Percentiles rank a stretch among this genome's conserved stretches.
phyloP scores from a whole-genome alignment of 2,888 invertebrate species.

The Hirudinaria manillensis region DNA sequence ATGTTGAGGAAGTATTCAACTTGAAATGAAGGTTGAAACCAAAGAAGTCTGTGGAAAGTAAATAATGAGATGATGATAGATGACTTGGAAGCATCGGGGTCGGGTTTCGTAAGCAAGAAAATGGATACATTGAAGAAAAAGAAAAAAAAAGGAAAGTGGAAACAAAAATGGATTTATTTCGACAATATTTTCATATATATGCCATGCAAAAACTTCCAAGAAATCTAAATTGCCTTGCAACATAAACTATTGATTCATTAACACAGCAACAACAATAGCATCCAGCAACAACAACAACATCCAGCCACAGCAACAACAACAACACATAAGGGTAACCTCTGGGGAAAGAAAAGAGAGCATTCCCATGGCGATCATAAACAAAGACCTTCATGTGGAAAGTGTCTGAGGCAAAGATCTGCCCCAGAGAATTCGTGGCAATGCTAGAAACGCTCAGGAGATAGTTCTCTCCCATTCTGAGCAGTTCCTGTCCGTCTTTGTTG shows the following conservation, averaged over 20 bases:
- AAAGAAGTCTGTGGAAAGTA: background rate
- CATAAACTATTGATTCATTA: too few species aligned
- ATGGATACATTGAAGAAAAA: background rate
- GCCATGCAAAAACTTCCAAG: too few species aligned
- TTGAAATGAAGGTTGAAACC: too few species aligned
- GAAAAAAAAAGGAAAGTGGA: background rate
- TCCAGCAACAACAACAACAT: too few species aligned
- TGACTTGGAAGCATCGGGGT: background rate
- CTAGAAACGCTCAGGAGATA: background rate
- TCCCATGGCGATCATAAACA: background rate
- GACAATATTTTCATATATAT: too few species aligned
- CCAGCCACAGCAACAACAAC: too few species aligned
- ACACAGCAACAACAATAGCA: too few species aligned
- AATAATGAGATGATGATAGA: background rate
- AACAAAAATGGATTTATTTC: too few species aligned
- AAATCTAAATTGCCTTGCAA: too few species aligned
- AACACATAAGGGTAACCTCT: background rate
- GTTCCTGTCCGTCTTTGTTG: background rate
- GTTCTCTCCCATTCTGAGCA: background rate
- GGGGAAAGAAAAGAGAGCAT: background rate
- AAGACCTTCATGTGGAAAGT: conserved; percentile 1
- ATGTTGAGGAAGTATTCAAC: too few species aligned
- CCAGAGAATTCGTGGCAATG: background rate
- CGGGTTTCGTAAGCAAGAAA: background rate
- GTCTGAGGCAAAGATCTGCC: conserved; percentile 1